Evolutionary conservation across 2,797 vertebrate species (phyloP), one percentile per base, ranked within the genome.

Genomic region (Champsocephalus gunnari): DNA sequence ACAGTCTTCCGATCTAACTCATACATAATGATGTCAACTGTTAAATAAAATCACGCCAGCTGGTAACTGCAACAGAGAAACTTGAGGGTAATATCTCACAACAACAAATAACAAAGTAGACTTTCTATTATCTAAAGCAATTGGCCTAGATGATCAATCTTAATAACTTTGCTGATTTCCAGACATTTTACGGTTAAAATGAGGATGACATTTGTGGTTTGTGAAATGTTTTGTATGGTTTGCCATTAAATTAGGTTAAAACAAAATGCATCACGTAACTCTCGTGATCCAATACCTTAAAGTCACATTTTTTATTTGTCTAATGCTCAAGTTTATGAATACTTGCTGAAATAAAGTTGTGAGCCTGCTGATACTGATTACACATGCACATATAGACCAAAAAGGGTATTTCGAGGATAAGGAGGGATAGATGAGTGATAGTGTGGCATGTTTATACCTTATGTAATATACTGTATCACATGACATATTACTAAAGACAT

Each of bases 1-100:
- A n/a, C 48, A 28, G 73, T 63, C 63, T 66, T 85, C 68, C 13
- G 2, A 65, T 73, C 49, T 48, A 44, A 74, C 9, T 10, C 7
- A 28, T 63, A 65, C 55, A 79, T 38, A 14, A 73, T 88, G 80
- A 88, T 74, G 82, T 89, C 82, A 91, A 67, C 54, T 45, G 21
- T 61, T 66, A 49, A 24, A 53, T 70, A 71, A 84, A 84, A 75
- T 75, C 41, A 66, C 80, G 66, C 75, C 69, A 63, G 24, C 56
- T 64, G 72, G 64, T 43, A 67, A 86, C 48, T 62, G 62, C 28
- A 49, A 66, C 28, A n/a, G 24, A 66, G 60, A 71, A 44, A 73
- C 65, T 58, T 54, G 17, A 79, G 68, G 53, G 47, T 56, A 63
- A 54, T 61, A 5, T 72, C 38, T 66, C 34, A 28, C 56, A 32